A percentile compares a stretch with the other conserved stretches of the same genome.
Evolutionary conservation across 2,797 vertebrate genomes (phyloP).

Genomic region (Trachurus trachurus): DNA sequence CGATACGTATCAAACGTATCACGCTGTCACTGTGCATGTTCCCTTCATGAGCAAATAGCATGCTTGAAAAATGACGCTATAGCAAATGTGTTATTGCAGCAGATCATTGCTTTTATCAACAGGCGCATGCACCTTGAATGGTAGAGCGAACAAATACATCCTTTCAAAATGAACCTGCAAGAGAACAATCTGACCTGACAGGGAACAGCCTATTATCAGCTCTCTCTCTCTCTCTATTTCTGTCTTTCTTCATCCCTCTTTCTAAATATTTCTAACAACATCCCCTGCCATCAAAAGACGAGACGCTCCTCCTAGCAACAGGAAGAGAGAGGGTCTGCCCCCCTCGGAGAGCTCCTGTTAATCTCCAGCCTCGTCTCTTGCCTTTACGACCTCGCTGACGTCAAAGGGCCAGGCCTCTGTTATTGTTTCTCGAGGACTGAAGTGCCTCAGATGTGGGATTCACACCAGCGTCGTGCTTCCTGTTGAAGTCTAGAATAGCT

Average conservation of each 20-base stretch:
- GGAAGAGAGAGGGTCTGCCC: constrained; percentile 55
- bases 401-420: constrained; percentile 65
- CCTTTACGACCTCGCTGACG: constrained; percentile 71
- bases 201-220: constrained; percentile 35
- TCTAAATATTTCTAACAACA: constrained; percentile 53
- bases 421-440: constrained; percentile 69
- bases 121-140: not conserved
- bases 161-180: constrained; percentile 3
- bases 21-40: not conserved
- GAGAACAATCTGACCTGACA: constrained; percentile 41
- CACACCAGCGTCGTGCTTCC: constrained; percentile 68
- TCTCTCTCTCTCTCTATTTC: constrained; percentile 33
- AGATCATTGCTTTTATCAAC: not conserved
- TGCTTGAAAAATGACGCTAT: constrained; percentile 18
- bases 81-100: not conserved
- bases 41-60: constrained; percentile 35
- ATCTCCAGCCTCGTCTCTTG: constrained; percentile 61
- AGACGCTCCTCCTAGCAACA: constrained; percentile 65
- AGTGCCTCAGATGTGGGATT: constrained; percentile 58
- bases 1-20: constrained; percentile 54
- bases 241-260: constrained; percentile 18
- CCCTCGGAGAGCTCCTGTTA: constrained; percentile 61
- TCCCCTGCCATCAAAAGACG: constrained; percentile 57
- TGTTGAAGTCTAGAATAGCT: constrained; percentile 66
- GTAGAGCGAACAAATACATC: constrained; percentile 8